These are phyloP conservation scores for Cichlasoma orientale DNA, from an alignment of 2,797 vertebrate genomes.

Conservation along the genomic window DNA sequence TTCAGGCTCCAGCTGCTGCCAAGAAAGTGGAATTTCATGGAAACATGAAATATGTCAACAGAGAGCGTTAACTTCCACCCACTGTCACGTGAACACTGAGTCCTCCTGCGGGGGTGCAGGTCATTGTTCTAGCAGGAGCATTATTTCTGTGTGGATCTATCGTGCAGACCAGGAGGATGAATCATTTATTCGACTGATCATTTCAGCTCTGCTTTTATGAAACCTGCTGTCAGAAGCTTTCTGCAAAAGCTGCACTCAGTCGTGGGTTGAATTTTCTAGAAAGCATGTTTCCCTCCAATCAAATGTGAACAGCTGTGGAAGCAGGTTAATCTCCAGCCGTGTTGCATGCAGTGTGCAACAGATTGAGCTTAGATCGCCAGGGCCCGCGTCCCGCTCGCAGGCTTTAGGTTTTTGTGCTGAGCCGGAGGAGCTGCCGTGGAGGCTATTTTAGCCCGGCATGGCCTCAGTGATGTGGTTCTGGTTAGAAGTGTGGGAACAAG, in stretches of 20 bases:
- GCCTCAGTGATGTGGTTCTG: constrained; percentile 53
- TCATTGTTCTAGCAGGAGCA: neutral
- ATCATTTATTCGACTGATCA: neutral
- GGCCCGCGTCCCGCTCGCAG: neutral
- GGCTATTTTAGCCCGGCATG: constrained; percentile 17
- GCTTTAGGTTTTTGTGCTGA: constrained; percentile 11
- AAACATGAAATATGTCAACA: constrained; percentile 42
- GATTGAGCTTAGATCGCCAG: constrained; percentile 19
- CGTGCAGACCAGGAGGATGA: neutral
- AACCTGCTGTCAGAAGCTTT: neutral
- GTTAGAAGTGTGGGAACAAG: constrained; percentile 51
- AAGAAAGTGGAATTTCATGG: constrained; percentile 49
- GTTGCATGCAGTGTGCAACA: constrained; percentile 8
- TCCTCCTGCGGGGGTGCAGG: neutral
- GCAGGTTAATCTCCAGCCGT: constrained; percentile 37
- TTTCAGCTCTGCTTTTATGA: neutral
- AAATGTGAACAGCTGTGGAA: constrained; percentile 18
- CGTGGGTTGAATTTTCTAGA: neutral
- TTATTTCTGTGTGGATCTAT: neutral
- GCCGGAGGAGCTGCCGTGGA: constrained; percentile 11
- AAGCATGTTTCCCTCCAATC: neutral
- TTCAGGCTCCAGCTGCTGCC: constrained; percentile 12
- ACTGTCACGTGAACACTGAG: neutral
- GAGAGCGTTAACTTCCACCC: constrained; percentile 14
- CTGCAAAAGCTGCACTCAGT: neutral